Evolutionary conservation across 2,888 invertebrate species (phyloP).

Genomic region (Ornithoptera priamus): DNA sequence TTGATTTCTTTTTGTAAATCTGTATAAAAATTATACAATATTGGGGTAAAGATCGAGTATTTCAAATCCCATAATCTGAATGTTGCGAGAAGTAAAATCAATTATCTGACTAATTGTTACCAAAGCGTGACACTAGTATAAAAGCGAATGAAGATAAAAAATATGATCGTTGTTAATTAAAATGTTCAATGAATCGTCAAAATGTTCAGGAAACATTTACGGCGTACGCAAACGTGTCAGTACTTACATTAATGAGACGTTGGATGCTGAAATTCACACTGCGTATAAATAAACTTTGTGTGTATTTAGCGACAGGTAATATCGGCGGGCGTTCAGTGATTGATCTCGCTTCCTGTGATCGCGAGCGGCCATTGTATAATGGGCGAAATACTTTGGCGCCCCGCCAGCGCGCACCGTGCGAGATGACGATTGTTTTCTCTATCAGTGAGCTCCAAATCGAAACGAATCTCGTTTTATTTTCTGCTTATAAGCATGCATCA

Average conservation of each 20-base stretch:
- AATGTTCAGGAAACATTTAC: constrained; percentile 3
- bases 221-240: constrained; percentile 12
- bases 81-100: no score
- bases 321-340: constrained; percentile 44
- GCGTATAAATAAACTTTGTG: constrained; percentile 20
- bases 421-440: constrained; percentile 39
- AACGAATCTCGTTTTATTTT: constrained; percentile 7
- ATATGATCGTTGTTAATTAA: constrained; percentile 7
- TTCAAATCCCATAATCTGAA: no score
- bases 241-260: constrained; percentile 24
- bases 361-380: constrained; percentile 53
- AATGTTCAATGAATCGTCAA: constrained; percentile 2
- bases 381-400: constrained; percentile 64
- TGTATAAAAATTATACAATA: no score
- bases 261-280: constrained; percentile 7
- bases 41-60: no score
- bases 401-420: constrained; percentile 56
- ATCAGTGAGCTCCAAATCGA: constrained; percentile 16
- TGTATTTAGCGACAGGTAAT: constrained; percentile 33
- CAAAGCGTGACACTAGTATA: not conserved
- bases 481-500: not conserved
- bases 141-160: not conserved
- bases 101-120: no score
- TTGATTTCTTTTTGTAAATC: no score
- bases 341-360: constrained; percentile 64